Conservation (phyloP, 2,888 invertebrate genomes). For the Onthophagus sagittarius region DNA sequence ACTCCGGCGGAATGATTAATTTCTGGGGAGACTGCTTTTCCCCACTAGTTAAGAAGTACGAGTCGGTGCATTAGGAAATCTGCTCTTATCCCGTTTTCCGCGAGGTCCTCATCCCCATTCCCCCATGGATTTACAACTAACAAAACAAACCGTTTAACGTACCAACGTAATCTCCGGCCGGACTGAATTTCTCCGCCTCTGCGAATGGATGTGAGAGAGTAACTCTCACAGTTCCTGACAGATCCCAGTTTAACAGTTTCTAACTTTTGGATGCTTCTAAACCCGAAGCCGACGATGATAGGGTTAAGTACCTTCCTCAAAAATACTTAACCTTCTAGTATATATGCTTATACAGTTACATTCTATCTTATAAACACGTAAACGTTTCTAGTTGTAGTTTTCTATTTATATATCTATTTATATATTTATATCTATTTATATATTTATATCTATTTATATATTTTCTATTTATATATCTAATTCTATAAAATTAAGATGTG, state of each 20-base stretch:
- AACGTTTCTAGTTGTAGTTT: too few relatives aligned
- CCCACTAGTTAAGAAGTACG: constrained; percentile 29
- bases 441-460: too few relatives aligned
- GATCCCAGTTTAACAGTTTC: neutral
- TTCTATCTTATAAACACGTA: too few relatives aligned
- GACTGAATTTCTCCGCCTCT: neutral
- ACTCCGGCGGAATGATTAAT: constrained; percentile 32
- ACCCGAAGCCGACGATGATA: neutral
- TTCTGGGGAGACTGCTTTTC: constrained; percentile 26
- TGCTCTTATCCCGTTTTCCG: constrained; percentile 36
- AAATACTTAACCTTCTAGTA: neutral
- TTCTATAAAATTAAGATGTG: too few relatives aligned
- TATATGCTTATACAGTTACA: neutral
- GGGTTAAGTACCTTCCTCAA: neutral
- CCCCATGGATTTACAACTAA: constrained; percentile 36
- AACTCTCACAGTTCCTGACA: neutral
- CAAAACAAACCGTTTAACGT: constrained; percentile 40
- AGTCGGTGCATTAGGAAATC: constrained; percentile 30
- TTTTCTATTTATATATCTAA: too few relatives aligned
- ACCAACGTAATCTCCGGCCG: constrained; percentile 33
- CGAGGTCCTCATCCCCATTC: constrained; percentile 27
- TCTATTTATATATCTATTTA: too few relatives aligned
- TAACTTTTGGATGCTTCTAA: neutral
- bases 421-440: too few relatives aligned
- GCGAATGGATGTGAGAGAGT: neutral